Percentiles rank a stretch among this genome's conserved stretches.
Evolutionary conservation across 2,888 invertebrate genomes (phyloP).

Genomic region (Theristus sp.): DNA sequence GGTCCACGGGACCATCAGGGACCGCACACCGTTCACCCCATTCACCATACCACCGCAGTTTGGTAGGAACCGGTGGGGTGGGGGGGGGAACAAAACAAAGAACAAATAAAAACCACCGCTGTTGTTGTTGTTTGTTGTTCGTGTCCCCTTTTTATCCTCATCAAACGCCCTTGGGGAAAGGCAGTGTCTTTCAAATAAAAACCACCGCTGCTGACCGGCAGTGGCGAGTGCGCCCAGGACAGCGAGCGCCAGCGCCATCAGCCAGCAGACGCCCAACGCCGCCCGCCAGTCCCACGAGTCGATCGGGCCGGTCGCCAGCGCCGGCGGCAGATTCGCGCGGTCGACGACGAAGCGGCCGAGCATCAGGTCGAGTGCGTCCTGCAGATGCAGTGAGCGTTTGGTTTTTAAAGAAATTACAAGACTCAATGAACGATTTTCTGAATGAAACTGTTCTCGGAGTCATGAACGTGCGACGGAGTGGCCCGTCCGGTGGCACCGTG

Average conservation of each 20-base stretch:
- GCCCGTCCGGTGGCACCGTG: no score
- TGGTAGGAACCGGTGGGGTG: no score
- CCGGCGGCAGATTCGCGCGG: slow-evolving; percentile 38
- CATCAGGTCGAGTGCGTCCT: slow-evolving; percentile 83
- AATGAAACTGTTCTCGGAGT: slow-evolving; percentile 6
- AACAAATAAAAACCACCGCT: no score
- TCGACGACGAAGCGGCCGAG: slow-evolving; percentile 63
- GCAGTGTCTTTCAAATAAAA: no score
- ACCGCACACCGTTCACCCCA: no score
- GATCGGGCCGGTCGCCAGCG: slow-evolving; percentile 10
- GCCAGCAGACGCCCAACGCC: slow-evolving; percentile 14
- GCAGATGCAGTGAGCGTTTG: slow-evolving; percentile 6
- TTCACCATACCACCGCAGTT: no score
- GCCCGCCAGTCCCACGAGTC: background rate
- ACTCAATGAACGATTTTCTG: background rate
- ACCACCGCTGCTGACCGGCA: no score
- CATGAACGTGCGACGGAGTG: background rate
- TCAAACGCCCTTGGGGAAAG: no score
- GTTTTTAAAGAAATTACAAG: background rate
- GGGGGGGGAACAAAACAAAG: no score
- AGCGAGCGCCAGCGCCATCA: slow-evolving; percentile 22
- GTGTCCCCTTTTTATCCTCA: no score
- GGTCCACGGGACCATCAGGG: no score
- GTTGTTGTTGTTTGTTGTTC: no score
- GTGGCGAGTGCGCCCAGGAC: slow-evolving; percentile 23